Evolutionary conservation across 2,797 vertebrate species (phyloP), one percentile per base, ranked within the genome.

Genomic region (Acrossocheilus wenchowensis): DNA sequence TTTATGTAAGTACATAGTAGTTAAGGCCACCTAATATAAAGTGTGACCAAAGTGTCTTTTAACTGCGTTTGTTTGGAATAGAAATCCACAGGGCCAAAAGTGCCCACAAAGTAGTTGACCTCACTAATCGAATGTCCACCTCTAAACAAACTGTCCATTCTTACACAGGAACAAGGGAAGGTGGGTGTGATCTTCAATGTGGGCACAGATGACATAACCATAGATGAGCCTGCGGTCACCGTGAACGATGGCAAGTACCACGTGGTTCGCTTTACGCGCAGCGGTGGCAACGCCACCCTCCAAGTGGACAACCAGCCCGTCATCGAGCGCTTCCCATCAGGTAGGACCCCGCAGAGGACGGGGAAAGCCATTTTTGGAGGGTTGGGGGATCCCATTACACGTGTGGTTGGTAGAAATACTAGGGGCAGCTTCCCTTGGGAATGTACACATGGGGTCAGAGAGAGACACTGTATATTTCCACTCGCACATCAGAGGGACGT

Each of bases 231-330:
- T 72, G 97, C 96, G 10, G 96, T 97, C 91, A 92, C 96, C 6
- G 97, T 98, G 88, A 97, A 96, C 84, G 97, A 98, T 74, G 97
- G 97, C 92, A 98, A 98, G 93, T 98, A 98, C 95, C 97, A 98
- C 72, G 97, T 98, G 93, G 97, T 98, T 43, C 97, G 97, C 91
- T 98, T 98, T 94, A 98, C 97, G 23, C 96, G 97, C 92, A 98
- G 97, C 4, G 97, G 97, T 34, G 97, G 97, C 91, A 98, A 98
- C 68, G 97, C 97, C 94, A 98, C 97, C 30, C 95, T 98, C 90
- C 97, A 98, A 95, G 97, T 98, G 96, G 97, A 98, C 96, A 98
- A 96, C 95, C 97, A 97, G 96, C 97, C 97, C 0, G 94, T 98
- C 94, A 98, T 98, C 81, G 97, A 98, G 90, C 96, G 97, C 85